A percentile compares a stretch with the other conserved stretches of the same genome.
Conservation (phyloP, 2,797 vertebrate genomes). For the Sus cebifrons region DNA sequence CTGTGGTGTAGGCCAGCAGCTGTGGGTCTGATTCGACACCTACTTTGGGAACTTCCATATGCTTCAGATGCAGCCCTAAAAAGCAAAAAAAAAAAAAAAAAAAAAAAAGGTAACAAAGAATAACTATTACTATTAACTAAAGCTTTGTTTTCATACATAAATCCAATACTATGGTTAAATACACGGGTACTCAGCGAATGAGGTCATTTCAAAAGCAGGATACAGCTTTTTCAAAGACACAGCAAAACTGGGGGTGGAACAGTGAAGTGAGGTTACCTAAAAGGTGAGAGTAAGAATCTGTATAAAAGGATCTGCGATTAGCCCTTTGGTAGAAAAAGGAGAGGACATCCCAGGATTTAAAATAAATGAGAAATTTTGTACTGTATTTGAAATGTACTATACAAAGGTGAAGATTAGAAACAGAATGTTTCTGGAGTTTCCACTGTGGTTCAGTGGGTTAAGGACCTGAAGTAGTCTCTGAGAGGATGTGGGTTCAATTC, state of each 20-base stretch:
- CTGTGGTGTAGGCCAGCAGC: too few relatives aligned
- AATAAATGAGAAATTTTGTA: not conserved
- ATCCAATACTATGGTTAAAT: slow-evolving; percentile 21
- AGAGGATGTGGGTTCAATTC: too few relatives aligned
- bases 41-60: too few relatives aligned
- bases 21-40: too few relatives aligned
- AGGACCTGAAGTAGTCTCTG: too few relatives aligned
- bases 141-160: slow-evolving; percentile 26
- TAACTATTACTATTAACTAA: slow-evolving; percentile 21
- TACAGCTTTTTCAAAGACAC: slow-evolving; percentile 16
- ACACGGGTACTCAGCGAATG: not conserved
- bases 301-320: not conserved
- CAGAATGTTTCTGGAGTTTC: not conserved
- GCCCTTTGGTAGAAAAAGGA: not conserved
- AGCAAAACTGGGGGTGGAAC: not conserved
- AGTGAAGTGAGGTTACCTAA: not conserved
- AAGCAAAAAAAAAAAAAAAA: too few relatives aligned
- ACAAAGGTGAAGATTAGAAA: not conserved
- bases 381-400: not conserved
- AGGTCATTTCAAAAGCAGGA: slow-evolving; percentile 43
- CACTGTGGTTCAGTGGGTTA: too few relatives aligned
- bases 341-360: not conserved
- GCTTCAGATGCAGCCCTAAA: too few relatives aligned
- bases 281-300: not conserved
- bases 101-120: not conserved